Evolutionary conservation across 2,888 invertebrate genomes (phyloP), one percentile per base, ranked within the genome.

Genomic region (Drosophila fulvimacula): DNA sequence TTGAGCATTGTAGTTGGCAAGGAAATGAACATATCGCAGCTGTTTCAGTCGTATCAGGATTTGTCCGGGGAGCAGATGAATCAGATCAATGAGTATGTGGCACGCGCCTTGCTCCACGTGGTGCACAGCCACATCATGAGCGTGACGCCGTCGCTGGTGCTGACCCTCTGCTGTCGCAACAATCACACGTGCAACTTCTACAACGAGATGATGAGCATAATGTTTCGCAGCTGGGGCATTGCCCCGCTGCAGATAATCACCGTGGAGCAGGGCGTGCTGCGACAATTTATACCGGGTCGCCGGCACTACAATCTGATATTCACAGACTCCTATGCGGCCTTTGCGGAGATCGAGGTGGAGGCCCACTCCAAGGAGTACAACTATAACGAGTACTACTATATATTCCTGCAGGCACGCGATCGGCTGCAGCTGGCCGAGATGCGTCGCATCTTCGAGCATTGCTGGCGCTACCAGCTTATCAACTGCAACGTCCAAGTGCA

Each of bases 401-500:
- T 91, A 2, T 84, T 91, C 15, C 69, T 91, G 27, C 85, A 90
- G 68, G 77, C 79, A 0, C 38, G 73, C 0, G 90, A 91, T 51
- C 66, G 58, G 9, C 59, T 71, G 5, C 46, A 76, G n/a, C 55
- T 48, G 4, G 15, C 15, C 4, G 85, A 91, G 59, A 90, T 91
- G 82, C 73, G 79, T 7, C 62, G 53, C 7, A 87, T 91, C 34
- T 79, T 91, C 1, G 76, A 80, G 27, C 91, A 91, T 30, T 91
- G 91, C 60, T 91, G 90, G 87, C 68, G 65, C n/a, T 67, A 90
- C 49, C 83, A 86, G 46, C 74, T 90, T 32, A 84, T 90, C 61
- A 83, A 91, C 51, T 91, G 91, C 69, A 90, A 84, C 46, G 48
- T 91, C 2, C 90, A 89, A 60, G 76, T 90, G 32, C 91, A 91